Conservation (phyloP, 2,797 vertebrate genomes). For the Danio albolineatus region DNA sequence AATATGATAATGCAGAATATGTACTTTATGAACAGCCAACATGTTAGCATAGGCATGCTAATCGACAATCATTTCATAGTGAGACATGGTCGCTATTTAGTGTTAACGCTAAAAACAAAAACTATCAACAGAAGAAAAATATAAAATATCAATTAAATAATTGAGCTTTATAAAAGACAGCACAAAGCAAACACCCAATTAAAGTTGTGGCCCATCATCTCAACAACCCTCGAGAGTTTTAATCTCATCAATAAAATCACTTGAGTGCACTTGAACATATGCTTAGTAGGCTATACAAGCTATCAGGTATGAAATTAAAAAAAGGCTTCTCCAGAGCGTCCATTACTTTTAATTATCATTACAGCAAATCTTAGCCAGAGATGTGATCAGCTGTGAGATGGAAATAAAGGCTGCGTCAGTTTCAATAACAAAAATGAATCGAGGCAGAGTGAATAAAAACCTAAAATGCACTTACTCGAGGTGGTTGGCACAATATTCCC, state of each 20-base stretch:
- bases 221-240: background rate
- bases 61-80: no score
- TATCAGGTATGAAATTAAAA: conserved; percentile 31
- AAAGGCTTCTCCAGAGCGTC: background rate
- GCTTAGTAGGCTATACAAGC: background rate
- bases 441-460: background rate
- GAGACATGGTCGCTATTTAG: no score
- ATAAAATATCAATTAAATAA: background rate
- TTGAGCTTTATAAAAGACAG: background rate
- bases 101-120: background rate
- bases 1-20: no score
- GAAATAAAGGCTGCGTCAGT: background rate
- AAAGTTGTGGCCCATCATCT: background rate
- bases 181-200: background rate
- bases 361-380: background rate
- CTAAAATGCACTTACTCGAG: background rate
- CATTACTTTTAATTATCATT: conserved; percentile 8
- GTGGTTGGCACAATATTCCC: conserved; percentile 5
- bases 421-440: conserved; percentile 9
- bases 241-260: conserved; percentile 15
- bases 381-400: conserved; percentile 4
- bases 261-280: conserved; percentile 15
- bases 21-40: no score
- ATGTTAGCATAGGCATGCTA: no score
- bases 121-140: background rate